Evolutionary conservation across 2,113 vertebrate genomes (phyloP).

Genomic region (Leptobrachium leishanense): DNA sequence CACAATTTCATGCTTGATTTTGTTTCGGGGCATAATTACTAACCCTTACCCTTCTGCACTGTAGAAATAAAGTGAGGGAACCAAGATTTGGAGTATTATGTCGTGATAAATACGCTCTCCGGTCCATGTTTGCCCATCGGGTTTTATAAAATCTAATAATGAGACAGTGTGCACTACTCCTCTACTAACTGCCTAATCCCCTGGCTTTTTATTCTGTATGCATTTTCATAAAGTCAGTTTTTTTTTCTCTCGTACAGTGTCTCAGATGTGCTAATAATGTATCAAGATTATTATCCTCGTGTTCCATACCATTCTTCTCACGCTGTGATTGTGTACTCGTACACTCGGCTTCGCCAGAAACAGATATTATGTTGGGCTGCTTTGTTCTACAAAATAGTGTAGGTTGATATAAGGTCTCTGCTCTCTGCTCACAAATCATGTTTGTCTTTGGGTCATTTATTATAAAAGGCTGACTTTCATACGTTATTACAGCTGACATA

Average conservation of each 20-base stretch:
- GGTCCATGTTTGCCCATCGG: constrained; percentile 18
- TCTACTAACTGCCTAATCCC: constrained; percentile 13
- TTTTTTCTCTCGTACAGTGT: constrained; percentile 49
- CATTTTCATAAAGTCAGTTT: constrained; percentile 46
- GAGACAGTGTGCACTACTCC: background rate
- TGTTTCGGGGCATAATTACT: too few species aligned
- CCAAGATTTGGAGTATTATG: background rate
- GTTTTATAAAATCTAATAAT: constrained; percentile 42
- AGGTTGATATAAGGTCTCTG: too few species aligned
- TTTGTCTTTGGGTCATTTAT: too few species aligned
- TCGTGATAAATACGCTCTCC: background rate
- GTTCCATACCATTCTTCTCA: constrained; percentile 40
- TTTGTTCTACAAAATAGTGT: too few species aligned
- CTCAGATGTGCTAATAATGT: constrained; percentile 48
- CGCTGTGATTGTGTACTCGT: constrained; percentile 25
- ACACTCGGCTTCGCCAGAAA: constrained; percentile 2
- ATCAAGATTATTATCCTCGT: constrained; percentile 41
- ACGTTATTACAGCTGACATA: too few species aligned
- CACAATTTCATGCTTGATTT: too few species aligned
- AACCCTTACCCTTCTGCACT: too few species aligned
- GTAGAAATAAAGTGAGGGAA: too few species aligned
- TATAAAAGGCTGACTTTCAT: too few species aligned
- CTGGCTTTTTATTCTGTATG: constrained; percentile 7
- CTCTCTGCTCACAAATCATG: too few species aligned
- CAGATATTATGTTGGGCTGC: background rate